Evolutionary conservation across 2,888 invertebrate species (phyloP).

Genomic region (Drosophila neonasuta): DNA sequence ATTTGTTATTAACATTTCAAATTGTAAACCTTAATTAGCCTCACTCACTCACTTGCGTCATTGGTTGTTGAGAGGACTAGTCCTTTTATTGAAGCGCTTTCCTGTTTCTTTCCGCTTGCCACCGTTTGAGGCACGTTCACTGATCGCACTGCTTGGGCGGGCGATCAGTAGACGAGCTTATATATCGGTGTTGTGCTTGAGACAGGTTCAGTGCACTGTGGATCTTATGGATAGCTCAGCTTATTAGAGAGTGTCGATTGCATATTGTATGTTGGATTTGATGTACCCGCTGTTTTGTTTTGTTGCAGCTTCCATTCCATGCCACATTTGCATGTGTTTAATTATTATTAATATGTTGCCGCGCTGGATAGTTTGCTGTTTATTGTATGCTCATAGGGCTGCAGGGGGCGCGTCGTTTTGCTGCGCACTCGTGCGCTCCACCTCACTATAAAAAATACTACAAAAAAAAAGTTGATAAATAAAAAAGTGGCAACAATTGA

Average conservation of each 20-base stretch:
- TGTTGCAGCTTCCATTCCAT: slow-evolving; percentile 55
- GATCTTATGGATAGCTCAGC: slow-evolving; percentile 18
- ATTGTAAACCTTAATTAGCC: neutral
- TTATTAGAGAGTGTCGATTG: slow-evolving; percentile 43
- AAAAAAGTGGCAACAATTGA: slow-evolving; percentile 49
- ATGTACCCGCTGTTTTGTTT: slow-evolving; percentile 36
- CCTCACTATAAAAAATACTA: neutral
- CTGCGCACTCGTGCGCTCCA: slow-evolving; percentile 59
- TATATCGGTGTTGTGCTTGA: slow-evolving; percentile 42
- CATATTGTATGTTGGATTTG: slow-evolving; percentile 43
- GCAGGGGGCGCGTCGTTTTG: slow-evolving; percentile 23
- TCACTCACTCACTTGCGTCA: slow-evolving; percentile 62
- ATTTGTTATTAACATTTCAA: neutral
- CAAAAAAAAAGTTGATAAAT: slow-evolving; percentile 1
- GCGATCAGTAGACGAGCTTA: slow-evolving; percentile 48
- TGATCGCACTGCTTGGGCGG: slow-evolving; percentile 57
- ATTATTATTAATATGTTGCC: slow-evolving; percentile 65
- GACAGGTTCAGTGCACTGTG: slow-evolving; percentile 68
- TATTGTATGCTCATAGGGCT: neutral
- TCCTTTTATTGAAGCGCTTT: slow-evolving; percentile 29
- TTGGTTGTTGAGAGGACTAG: slow-evolving; percentile 35
- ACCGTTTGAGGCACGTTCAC: slow-evolving; percentile 56
- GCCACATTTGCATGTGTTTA: slow-evolving; percentile 68
- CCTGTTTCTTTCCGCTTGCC: slow-evolving; percentile 23
- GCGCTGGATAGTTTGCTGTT: slow-evolving; percentile 17